Evolutionary conservation across 2,113 vertebrate genomes (phyloP), one percentile per base, ranked within the genome.

Genomic region (Chroicocephalus ridibundus): DNA sequence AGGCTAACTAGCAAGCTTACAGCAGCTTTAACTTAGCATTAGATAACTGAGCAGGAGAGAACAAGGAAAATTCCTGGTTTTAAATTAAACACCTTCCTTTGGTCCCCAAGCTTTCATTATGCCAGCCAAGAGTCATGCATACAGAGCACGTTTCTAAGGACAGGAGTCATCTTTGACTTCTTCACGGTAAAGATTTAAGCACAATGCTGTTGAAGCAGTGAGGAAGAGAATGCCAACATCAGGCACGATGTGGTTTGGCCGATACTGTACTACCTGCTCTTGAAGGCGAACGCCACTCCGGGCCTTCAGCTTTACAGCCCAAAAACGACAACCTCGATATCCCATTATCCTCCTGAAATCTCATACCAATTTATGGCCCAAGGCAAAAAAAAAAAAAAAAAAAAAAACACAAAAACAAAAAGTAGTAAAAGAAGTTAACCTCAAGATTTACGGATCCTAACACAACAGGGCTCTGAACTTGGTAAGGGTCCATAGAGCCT

Each of bases 211-310:
- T 40, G 38, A 46, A 66, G n/a, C 3, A 15, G 25, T 29, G 7
- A 70, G 21, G 16, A 11, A 32, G 84, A 81, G 6, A 15, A 52
- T 5, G 18, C 36, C 27, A 47, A 2, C 21, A 10, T 18, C 6
- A 1, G 62, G n/a, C n/a, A 79, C 0, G 2, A 12, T 5, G 10
- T 3, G 20, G 25, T 58, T 70, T 2, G 3, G 15, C 62, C 2
- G 0, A 13, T 34, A 18, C 49, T 16, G 34, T 26, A 32, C 68
- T 70, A 49, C 51, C 62, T 82, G 36, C 68, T 52, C 22, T 15
- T 32, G 55, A 66, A 82, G 84, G 27, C 0, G 15, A 64, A 4
- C 51, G 71, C 3, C 22, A 5, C 36, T 78, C 19, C 18, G 72
- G 74, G n/a, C 75, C 51, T 65, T 80, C 71, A 82, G 68, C 60